These are phyloP conservation scores for Drosophila yakuba DNA, from an alignment of 1,140 invertebrate species.

Conservation along the genomic window DNA sequence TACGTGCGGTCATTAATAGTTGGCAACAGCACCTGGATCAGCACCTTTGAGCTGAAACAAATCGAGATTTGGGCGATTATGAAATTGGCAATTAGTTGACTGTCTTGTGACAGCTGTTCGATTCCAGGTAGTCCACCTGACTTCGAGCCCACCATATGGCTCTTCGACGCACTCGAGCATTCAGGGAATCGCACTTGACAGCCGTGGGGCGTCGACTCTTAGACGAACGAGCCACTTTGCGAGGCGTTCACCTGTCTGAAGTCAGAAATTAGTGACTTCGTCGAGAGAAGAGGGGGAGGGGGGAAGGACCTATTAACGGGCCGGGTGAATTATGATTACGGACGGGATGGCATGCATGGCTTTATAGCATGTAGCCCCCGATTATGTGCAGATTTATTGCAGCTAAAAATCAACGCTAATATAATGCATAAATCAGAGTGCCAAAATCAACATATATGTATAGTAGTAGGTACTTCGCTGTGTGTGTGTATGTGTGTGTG, in stretches of 20 bases:
- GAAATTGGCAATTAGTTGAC: slow-evolving; percentile 38
- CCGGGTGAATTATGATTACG: slow-evolving; percentile 47
- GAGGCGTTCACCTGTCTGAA: slow-evolving; percentile 34
- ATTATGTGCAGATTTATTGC: slow-evolving; percentile 72
- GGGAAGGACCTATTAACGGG: slow-evolving; percentile 22
- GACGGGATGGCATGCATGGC: slow-evolving; percentile 41
- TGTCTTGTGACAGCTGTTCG: slow-evolving; percentile 14
- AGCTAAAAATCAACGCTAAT: slow-evolving; percentile 76
- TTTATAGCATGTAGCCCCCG: slow-evolving; percentile 53
- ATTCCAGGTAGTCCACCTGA: slow-evolving; percentile 15
- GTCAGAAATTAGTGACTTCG: slow-evolving; percentile 30
- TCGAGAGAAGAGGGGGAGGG: no score
- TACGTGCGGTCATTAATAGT: slow-evolving; percentile 40
- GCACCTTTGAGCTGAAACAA: slow-evolving; percentile 3
- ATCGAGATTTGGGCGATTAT: slow-evolving; percentile 34
- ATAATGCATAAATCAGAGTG: slow-evolving; percentile 80
- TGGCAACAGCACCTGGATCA: slow-evolving; percentile 7
- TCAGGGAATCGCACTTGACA: slow-evolving; percentile 19
- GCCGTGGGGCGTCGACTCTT: slow-evolving; percentile 24
- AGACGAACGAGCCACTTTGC: slow-evolving; percentile 17
- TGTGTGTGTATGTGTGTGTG: not conserved
- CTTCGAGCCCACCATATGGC: slow-evolving; percentile 6
- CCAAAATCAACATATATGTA: slow-evolving; percentile 72
- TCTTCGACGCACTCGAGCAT: not conserved
- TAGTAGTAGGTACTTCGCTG: slow-evolving; percentile 2